These are phyloP conservation scores for Epinotia nisella DNA, from an alignment of 2,888 invertebrate genomes.

Conservation along the genomic window DNA sequence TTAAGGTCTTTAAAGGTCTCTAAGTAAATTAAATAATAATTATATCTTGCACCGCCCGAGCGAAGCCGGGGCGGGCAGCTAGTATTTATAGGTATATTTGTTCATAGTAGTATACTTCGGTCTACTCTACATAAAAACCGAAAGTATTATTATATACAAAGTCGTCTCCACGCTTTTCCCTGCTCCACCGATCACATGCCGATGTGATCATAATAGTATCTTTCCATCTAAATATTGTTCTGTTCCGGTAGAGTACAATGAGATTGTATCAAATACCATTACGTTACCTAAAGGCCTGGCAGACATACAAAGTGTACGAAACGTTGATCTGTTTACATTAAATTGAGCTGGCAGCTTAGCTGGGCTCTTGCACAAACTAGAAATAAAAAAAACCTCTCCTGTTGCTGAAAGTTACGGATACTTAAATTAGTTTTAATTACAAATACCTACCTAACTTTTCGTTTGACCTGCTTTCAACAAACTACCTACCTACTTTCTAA, in stretches of 20 bases:
- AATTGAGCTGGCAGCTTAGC: not conserved
- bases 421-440: not conserved
- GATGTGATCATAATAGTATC: slow-evolving; percentile 27
- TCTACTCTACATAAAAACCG: too few species aligned
- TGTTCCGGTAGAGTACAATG: slow-evolving; percentile 30
- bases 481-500: too few species aligned
- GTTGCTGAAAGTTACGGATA: not conserved
- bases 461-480: too few species aligned
- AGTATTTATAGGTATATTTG: too few species aligned
- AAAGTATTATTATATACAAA: not conserved
- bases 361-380: not conserved
- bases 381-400: not conserved
- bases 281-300: not conserved
- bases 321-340: not conserved
- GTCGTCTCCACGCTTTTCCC: not conserved
- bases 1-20: too few species aligned
- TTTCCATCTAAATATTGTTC: slow-evolving; percentile 17
- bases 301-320: not conserved
- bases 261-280: slow-evolving; percentile 24
- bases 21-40: too few species aligned
- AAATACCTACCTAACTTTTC: not conserved
- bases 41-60: too few species aligned
- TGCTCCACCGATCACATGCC: slow-evolving; percentile 14
- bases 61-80: too few species aligned
- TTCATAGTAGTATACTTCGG: too few species aligned